Conservation (phyloP, 2,888 invertebrate genomes). For the Apamea monoglypha region DNA sequence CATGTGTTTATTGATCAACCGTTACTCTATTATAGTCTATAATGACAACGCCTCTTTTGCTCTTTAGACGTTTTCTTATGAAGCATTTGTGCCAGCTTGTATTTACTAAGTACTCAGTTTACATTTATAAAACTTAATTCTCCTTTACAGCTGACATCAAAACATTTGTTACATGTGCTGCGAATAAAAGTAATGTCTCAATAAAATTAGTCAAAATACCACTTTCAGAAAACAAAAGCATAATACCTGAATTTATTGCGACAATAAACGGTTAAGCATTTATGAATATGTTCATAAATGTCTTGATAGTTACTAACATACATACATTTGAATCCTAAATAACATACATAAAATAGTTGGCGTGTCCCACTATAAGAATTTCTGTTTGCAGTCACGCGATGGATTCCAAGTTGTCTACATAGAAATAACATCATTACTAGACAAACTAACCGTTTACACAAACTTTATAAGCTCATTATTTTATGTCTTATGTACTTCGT, state of each 20-base stretch:
- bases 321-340: slow-evolving; percentile 68
- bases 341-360: slow-evolving; percentile 74
- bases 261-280: slow-evolving; percentile 61
- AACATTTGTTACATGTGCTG: slow-evolving; percentile 25
- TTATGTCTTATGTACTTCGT: slow-evolving; percentile 39
- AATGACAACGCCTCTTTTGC: slow-evolving; percentile 4
- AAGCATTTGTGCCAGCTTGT: background rate
- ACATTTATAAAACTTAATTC: slow-evolving; percentile 27
- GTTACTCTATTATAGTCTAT: background rate
- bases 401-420: slow-evolving; percentile 79
- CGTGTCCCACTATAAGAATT: slow-evolving; percentile 80
- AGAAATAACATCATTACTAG: slow-evolving; percentile 77
- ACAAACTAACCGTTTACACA: slow-evolving; percentile 65
- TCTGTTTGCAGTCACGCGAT: slow-evolving; percentile 84
- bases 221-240: slow-evolving; percentile 48
- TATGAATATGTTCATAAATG: slow-evolving; percentile 67
- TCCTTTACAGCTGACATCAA: slow-evolving; percentile 26
- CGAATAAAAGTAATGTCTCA: slow-evolving; percentile 58
- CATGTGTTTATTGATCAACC: slow-evolving; percentile 1
- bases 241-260: slow-evolving; percentile 61
- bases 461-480: slow-evolving; percentile 63
- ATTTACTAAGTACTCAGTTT: slow-evolving; percentile 6
- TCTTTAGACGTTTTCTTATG: slow-evolving; percentile 1
- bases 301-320: slow-evolving; percentile 57
- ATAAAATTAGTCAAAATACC: slow-evolving; percentile 61